Conservation (phyloP, 2,113 vertebrate species). For the Tachysurus fulvidraco region DNA sequence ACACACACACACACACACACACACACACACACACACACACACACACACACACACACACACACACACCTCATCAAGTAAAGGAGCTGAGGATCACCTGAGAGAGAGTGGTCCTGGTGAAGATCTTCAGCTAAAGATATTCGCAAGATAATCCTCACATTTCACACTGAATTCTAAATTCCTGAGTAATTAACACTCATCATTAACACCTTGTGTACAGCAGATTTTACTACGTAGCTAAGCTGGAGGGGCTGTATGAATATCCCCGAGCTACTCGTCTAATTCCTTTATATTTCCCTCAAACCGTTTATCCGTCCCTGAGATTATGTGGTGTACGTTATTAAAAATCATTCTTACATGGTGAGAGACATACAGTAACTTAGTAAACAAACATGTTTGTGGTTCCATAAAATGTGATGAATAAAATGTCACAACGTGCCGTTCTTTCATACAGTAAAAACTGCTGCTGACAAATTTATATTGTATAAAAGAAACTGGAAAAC, state of each 20-base stretch:
- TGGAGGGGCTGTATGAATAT: not conserved
- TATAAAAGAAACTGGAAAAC: no score
- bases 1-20: constrained; percentile 34
- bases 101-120: constrained; percentile 29
- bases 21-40: constrained; percentile 28
- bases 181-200: not conserved
- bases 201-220: not conserved
- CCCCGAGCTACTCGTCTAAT: not conserved
- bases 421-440: not conserved
- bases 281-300: not conserved
- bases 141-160: not conserved
- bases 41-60: constrained; percentile 17
- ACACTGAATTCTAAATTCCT: not conserved
- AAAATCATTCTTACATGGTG: not conserved
- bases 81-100: constrained; percentile 63
- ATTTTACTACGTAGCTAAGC: not conserved
- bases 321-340: no score
- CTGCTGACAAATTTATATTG: no score
- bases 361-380: not conserved
- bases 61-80: constrained; percentile 63
- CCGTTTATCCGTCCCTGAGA: not conserved
- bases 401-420: not conserved
- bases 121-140: not conserved
- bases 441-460: not conserved
- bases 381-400: not conserved